Base-by-base conservation (phyloP, 2,113 vertebrate species). In the Forbesichthys papilliferus region DNA sequence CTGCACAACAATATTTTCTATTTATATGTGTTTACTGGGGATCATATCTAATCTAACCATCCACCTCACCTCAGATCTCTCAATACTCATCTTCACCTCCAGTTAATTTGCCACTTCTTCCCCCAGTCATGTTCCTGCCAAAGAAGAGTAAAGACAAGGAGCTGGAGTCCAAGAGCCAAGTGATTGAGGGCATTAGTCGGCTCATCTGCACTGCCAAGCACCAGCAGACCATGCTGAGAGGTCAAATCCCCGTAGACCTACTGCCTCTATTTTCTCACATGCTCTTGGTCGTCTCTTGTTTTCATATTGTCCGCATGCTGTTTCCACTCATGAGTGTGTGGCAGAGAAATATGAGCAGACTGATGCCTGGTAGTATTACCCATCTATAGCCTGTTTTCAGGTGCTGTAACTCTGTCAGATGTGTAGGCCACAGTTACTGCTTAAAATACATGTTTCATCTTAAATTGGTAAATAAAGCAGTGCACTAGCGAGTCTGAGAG, bases 71-170 rank as follows among this genome's bases (percentile, higher is more conserved):
- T 16, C 16, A 27, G 64, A 49, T 20, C 42, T 60, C 10, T 13
- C 65, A 10, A 69, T 12, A 60, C 12, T n/a, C 16, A 0, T 55
- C 16, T 70, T 64, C 11, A 33, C 36, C 36, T 42, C 4, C 36
- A 42, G 36, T 42, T 42, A 5, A 4, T 42, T 8, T 42, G 5
- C 7, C 36, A 42, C 7, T 42, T 14, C 68, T 27, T 51, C 70
- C 60, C 86, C 78, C 83, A 99, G 97, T 99, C 78, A 99, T 99
- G 95, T 98, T 99, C 90, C 84, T 99, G 88, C 96, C 96, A 77
- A 99, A 99, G 92, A 99, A 99, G 85, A 94, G 95, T 54, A 98
- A 96, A 91, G 97, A 99, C 91, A 98, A 95, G 81, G 97, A 99
- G 11, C 61, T 94, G 69, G 97, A 99, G 84, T 94, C 96, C 0